Evolutionary conservation across 2,797 vertebrate species (phyloP), one percentile per base, ranked within the genome.

Genomic region (Sus cebifrons): DNA sequence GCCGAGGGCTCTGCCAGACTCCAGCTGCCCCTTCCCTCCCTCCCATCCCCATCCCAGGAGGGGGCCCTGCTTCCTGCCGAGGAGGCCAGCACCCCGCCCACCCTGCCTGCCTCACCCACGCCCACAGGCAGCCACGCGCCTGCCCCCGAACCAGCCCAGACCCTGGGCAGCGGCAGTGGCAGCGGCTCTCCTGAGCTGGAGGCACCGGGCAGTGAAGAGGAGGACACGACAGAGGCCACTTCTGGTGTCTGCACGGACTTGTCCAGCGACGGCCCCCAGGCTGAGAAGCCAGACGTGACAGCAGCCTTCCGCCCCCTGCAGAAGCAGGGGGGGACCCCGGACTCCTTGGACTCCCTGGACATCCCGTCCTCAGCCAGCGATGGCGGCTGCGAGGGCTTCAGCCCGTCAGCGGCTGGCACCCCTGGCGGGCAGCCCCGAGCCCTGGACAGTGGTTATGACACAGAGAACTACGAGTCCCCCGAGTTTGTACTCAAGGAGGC

Each of bases 391-490:
- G 97, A 97, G 70, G 83, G 99, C 99, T 75, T 98, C 98, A 32
- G 99, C 96, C 99, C 99, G 40, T 99, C 98, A 0, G 98, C 98
- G 0, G 97, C 98, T 14, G 99, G 99, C 9, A 90, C 97, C 4
- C 98, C 99, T 0, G 98, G 99, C 0, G 99, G 98, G 87, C 99
- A 99, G 79, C 99, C 99, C 32, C 99, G 99, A 82, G 99, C 99
- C 11, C 98, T 99, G 70, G 99, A 99, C 98, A 99, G 99, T 1
- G 99, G 99, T 91, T 99, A 99, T 1, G 99, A 99, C 98, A 99
- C 99, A 0, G 99, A 99, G 98, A 99, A 99, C 95, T 99, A 99
- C 0, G 99, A 99, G 97, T 99, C 99, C 67, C 99, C 99, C 0
- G 99, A 99, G 98, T 99, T 99, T n/a, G 99, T 99, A 49, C 99